Percentiles rank a stretch among this genome's conserved stretches.
phyloP scores from a whole-genome alignment of 2,888 invertebrate genomes.

The Epirrhoe tristata region DNA sequence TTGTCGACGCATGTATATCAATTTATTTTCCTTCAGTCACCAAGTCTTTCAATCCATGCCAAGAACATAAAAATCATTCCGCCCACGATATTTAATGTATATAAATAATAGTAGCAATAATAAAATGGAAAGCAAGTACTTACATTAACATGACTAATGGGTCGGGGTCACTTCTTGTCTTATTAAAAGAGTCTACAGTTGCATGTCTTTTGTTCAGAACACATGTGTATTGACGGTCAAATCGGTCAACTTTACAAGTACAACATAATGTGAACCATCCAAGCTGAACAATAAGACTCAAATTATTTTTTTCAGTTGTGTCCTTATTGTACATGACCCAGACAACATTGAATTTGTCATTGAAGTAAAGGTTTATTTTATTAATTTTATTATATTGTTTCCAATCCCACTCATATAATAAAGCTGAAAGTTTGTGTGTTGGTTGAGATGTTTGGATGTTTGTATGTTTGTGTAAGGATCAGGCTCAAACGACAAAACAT shows the following conservation, averaged over 20 bases:
- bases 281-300: conserved; percentile 51
- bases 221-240: conserved; percentile 70
- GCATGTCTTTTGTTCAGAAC: conserved; percentile 54
- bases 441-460: no score
- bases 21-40: conserved; percentile 12
- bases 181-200: conserved; percentile 32
- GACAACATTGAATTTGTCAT: conserved; percentile 64
- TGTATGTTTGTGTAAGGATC: no score
- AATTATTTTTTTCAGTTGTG: conserved; percentile 67
- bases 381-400: conserved; percentile 7
- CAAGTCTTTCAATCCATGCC: conserved; percentile 30
- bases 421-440: no score
- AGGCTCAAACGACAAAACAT: no score
- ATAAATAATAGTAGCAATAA: conserved; percentile 21
- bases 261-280: conserved; percentile 6
- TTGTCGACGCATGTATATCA: conserved; percentile 7
- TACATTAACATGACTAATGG: conserved; percentile 28
- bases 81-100: conserved; percentile 13
- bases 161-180: conserved; percentile 58
- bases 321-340: conserved; percentile 58
- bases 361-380: conserved; percentile 35
- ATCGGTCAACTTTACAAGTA: conserved; percentile 64
- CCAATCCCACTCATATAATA: no score
- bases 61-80: conserved; percentile 33
- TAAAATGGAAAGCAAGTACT: conserved; percentile 30